These are phyloP conservation scores for Leptogaster cylindrica DNA, from an alignment of 2,888 invertebrate species.

Conservation along the genomic window DNA sequence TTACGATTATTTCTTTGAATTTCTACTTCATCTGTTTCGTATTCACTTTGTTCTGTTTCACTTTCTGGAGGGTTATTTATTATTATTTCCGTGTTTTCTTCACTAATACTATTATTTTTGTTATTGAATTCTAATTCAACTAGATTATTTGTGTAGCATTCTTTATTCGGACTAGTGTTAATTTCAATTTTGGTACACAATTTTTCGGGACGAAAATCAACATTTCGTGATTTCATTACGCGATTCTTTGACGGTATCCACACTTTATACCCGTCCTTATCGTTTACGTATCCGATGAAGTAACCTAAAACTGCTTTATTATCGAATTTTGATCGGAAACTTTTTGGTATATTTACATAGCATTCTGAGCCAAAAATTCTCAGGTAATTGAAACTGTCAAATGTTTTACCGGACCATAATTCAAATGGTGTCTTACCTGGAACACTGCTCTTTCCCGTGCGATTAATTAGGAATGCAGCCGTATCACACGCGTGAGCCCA, in stretches of 20 bases:
- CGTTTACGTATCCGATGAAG: constrained; percentile 10
- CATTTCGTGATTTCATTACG: constrained; percentile 12
- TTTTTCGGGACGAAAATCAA: constrained; percentile 10
- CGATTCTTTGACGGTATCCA: constrained; percentile 17
- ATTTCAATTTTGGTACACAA: too few relatives aligned
- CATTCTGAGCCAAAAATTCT: background rate
- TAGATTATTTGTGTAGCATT: background rate
- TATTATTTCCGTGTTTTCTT: background rate
- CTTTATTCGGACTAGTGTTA: too few relatives aligned
- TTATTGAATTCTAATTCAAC: background rate
- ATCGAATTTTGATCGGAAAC: background rate
- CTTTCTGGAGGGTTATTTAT: background rate
- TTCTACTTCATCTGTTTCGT: background rate
- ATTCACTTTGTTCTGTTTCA: background rate
- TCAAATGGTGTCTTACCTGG: constrained; percentile 10
- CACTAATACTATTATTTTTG: background rate
- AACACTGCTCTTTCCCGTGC: background rate
- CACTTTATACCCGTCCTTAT: constrained; percentile 17
- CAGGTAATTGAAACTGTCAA: constrained; percentile 5
- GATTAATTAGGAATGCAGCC: background rate
- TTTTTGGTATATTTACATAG: constrained; percentile 12
- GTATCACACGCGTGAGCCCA: constrained; percentile 1
- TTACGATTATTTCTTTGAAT: background rate
- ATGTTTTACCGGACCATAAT: background rate
- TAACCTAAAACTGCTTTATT: background rate